Percentiles rank a stretch among this genome's conserved stretches.
These are phyloP conservation scores for Catocala fraxini DNA, from an alignment of 2,888 invertebrate species.

Conservation along the genomic window DNA sequence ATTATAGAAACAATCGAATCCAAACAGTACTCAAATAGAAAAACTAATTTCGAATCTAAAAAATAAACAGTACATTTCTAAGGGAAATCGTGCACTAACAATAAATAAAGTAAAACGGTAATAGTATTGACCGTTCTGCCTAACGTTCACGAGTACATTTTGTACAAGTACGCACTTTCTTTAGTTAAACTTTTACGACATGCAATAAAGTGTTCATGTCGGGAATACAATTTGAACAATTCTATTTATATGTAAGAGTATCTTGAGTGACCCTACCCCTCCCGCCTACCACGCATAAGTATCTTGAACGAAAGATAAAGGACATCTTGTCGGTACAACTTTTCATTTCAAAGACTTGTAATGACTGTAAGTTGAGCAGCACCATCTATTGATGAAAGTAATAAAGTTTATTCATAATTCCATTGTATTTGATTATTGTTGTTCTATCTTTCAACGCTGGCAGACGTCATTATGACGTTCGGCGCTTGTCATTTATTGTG, in stretches of 20 bases:
- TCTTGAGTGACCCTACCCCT: constrained; percentile 4
- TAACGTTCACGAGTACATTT: constrained; percentile 18
- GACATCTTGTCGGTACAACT: background rate
- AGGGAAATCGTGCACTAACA: constrained; percentile 14
- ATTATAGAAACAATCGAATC: background rate
- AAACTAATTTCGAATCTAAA: background rate
- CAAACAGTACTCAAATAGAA: background rate
- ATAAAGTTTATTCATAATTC: too few relatives aligned
- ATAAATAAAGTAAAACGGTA: constrained; percentile 29
- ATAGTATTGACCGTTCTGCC: constrained; percentile 20
- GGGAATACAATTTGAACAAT: constrained; percentile 28
- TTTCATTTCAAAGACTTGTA: background rate
- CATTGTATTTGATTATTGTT: too few relatives aligned
- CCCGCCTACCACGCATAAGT: background rate
- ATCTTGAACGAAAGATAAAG: background rate
- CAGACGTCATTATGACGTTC: too few relatives aligned
- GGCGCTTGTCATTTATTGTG: too few relatives aligned
- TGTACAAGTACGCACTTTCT: constrained; percentile 33
- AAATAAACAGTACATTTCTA: background rate
- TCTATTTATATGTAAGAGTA: constrained; percentile 14
- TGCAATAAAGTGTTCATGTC: constrained; percentile 34
- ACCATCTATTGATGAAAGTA: too few relatives aligned
- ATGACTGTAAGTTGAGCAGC: too few relatives aligned
- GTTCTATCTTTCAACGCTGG: too few relatives aligned
- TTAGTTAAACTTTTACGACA: constrained; percentile 41